phyloP scores from a whole-genome alignment of 2,797 vertebrate genomes.

The Lerista edwardsae region DNA sequence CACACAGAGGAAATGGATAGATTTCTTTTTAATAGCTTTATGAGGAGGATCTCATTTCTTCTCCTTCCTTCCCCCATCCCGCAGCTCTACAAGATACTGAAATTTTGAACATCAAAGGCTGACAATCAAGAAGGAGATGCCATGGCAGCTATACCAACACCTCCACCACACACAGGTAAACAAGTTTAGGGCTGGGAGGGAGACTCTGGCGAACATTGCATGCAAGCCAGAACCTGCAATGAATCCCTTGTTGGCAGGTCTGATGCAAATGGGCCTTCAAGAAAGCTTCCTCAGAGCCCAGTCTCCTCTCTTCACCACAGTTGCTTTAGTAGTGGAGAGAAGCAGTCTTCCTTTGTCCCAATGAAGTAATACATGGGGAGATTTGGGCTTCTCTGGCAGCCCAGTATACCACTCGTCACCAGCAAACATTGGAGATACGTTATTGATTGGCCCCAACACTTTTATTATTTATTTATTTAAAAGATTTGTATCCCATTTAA shows the following conservation, averaged over 20 bases:
- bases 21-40: not conserved
- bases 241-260: not conserved
- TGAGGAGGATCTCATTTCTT: not conserved
- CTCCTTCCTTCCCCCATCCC: not conserved
- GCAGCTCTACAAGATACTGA: conserved; percentile 24
- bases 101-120: rapidly evolving
- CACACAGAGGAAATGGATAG: not conserved
- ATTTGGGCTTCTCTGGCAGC: not conserved
- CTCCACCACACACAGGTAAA: conserved; percentile 8
- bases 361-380: no score
- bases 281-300: not conserved
- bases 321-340: no score
- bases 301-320: not conserved
- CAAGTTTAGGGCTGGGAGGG: not conserved
- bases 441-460: not conserved
- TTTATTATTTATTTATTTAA: no score
- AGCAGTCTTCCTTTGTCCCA: no score
- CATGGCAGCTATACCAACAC: conserved; percentile 52
- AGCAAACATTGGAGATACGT: not conserved
- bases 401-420: not conserved
- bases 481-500: no score
- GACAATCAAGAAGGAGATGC: conserved; percentile 26
- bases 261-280: not conserved
- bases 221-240: not conserved
- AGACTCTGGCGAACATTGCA: not conserved